These are phyloP conservation scores for Plemyria rubiginata DNA, from an alignment of 2,888 invertebrate genomes.

Conservation along the genomic window DNA sequence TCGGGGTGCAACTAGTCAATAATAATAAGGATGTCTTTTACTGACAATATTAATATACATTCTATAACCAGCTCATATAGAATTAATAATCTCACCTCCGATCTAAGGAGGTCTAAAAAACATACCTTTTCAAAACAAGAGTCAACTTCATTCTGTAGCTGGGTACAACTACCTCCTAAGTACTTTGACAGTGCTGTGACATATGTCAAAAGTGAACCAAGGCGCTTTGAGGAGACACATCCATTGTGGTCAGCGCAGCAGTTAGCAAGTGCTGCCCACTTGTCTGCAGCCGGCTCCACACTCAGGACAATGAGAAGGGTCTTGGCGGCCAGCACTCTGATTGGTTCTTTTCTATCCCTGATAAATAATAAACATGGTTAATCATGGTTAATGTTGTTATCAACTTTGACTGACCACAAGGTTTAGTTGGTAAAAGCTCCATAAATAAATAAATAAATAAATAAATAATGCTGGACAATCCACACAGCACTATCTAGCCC, in stretches of 20 bases:
- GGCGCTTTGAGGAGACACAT: slow-evolving; percentile 87
- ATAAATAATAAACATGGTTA: slow-evolving; percentile 24
- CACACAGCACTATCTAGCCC: no score
- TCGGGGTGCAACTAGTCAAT: no score
- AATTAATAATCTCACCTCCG: no score
- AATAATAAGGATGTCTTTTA: no score
- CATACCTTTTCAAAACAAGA: slow-evolving; percentile 89
- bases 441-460: no score
- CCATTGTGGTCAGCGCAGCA: slow-evolving; percentile 91
- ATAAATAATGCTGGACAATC: no score
- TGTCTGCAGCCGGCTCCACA: slow-evolving; percentile 86
- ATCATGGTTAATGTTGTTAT: no score
- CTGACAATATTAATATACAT: no score
- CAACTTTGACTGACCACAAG: no score
- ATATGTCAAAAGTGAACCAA: slow-evolving; percentile 86
- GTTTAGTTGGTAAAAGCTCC: no score
- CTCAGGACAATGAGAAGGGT: slow-evolving; percentile 88
- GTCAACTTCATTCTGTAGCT: slow-evolving; percentile 88
- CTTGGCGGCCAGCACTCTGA: slow-evolving; percentile 89
- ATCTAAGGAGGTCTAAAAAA: neutral
- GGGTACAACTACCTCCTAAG: slow-evolving; percentile 86
- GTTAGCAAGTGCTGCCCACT: slow-evolving; percentile 88
- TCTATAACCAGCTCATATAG: no score
- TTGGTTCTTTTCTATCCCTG: slow-evolving; percentile 86
- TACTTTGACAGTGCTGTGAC: slow-evolving; percentile 85